Base-by-base conservation (phyloP, 1,140 invertebrate species). In the Drosophila biarmipes region DNA sequence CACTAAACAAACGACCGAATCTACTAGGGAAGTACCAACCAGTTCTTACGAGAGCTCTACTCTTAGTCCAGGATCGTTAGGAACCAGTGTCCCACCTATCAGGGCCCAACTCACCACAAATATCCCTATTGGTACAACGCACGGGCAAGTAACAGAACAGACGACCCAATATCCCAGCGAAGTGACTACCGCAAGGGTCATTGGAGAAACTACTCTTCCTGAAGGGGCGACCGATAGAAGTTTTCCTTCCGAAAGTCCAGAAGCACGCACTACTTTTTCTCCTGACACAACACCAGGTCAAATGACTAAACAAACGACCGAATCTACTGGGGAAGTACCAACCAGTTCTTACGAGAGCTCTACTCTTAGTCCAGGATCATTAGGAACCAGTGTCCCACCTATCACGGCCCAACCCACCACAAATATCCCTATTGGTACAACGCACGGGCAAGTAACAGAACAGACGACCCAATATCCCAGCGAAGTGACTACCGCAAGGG, bases 1-100 rank as follows among this genome's bases (percentile, higher is more conserved):
- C 4, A 43, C 59, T 34, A 11, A 34, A 12, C 19, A 17, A 29
- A 52, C 57, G 5, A 57, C 52, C 27, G 40, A 63, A 10, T 27
- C 14, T 15, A n/a, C n/a, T 14, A 38, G 14, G 6, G 5, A 6
- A 15, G 37, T 38, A 38, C 37, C 56, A 27, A 35, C 34, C 0
- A 12, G 34, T 11, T 12, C 11, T 12, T 7, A n/a, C 11, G 37
- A 38, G 2, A 38, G 14, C 10, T 38, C 37, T 0, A 38, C 37
- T 38, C 6, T 38, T 38, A n/a, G 14, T 6, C 37, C 37, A n/a
- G 5, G 4, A 15, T 38, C 6, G 3, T 5, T n/a, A 15, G 6
- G 6, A 34, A 51, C 48, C 6, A 49, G 14, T 8, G 6, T 49
- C 14, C 46, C n/a, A n/a, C 4, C 46, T 6, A 4, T 24, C 6